Percentiles rank a stretch among this genome's conserved stretches.
These are phyloP conservation scores for Zeugodacus cucurbitae DNA, from an alignment of 1,140 invertebrate species.

Conservation along the genomic window DNA sequence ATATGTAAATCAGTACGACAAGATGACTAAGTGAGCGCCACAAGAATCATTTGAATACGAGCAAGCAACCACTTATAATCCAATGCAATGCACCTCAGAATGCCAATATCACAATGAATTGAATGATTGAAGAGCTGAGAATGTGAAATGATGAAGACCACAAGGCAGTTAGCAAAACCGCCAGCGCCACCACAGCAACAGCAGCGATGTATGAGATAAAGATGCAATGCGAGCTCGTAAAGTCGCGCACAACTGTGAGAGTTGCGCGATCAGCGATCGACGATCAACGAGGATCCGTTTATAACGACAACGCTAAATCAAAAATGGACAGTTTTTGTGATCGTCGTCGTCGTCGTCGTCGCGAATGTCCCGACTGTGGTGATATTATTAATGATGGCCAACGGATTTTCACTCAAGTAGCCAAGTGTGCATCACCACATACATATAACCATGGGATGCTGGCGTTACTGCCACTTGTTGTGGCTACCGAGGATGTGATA, in stretches of 20 bases:
- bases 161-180: neutral
- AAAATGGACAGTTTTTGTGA: conserved; percentile 14
- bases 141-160: conserved; percentile 28
- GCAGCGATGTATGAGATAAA: neutral
- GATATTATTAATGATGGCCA: conserved; percentile 28
- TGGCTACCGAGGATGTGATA: neutral
- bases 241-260: neutral
- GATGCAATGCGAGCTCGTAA: neutral
- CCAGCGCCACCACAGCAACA: neutral
- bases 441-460: neutral
- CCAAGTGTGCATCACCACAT: neutral
- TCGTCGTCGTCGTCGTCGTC: neutral
- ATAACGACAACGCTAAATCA: conserved; percentile 18
- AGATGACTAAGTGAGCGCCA: neutral
- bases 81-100: neutral
- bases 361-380: neutral
- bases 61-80: neutral
- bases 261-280: neutral
- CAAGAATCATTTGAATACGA: neutral
- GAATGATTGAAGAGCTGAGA: conserved; percentile 21
- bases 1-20: neutral
- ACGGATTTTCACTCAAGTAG: neutral
- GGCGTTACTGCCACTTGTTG: neutral
- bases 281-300: neutral
- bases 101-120: neutral